These are phyloP conservation scores for Gymnopithys bicolor DNA, from an alignment of 2,797 vertebrate genomes.

Conservation along the genomic window DNA sequence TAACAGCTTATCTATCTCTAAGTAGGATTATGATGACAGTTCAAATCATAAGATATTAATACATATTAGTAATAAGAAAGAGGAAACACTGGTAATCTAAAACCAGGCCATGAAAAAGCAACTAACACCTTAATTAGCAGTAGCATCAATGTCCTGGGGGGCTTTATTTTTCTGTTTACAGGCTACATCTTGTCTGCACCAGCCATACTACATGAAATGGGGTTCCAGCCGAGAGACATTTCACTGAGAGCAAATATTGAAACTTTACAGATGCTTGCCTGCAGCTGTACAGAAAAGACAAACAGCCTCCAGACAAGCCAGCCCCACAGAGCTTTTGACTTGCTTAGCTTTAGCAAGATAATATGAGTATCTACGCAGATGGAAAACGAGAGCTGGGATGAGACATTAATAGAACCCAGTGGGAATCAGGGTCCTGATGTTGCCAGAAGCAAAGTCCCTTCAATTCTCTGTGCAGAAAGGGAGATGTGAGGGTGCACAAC, in stretches of 20 bases:
- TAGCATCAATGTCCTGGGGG: background rate
- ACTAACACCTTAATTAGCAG: background rate
- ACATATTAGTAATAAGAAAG: background rate
- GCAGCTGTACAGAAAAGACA: slow-evolving; percentile 57
- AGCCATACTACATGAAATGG: background rate
- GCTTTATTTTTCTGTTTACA: background rate
- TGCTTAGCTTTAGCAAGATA: slow-evolving; percentile 1
- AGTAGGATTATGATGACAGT: background rate
- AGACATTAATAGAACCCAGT: background rate
- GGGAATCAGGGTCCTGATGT: background rate
- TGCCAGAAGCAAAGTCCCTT: background rate
- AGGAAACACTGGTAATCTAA: background rate
- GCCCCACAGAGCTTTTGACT: slow-evolving; percentile 42
- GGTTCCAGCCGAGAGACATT: background rate
- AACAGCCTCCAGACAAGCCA: slow-evolving; percentile 61
- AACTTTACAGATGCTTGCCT: slow-evolving; percentile 44
- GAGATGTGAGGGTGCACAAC: background rate
- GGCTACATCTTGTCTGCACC: background rate
- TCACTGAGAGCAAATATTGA: slow-evolving; percentile 42
- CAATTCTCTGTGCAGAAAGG: fast-evolving
- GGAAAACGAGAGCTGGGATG: background rate
- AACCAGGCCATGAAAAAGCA: background rate
- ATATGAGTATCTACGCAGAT: slow-evolving; percentile 1
- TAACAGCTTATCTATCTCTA: background rate
- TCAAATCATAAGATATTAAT: background rate